phyloP scores from a whole-genome alignment of 2,888 invertebrate species.

The Drosophila glabriapex region DNA sequence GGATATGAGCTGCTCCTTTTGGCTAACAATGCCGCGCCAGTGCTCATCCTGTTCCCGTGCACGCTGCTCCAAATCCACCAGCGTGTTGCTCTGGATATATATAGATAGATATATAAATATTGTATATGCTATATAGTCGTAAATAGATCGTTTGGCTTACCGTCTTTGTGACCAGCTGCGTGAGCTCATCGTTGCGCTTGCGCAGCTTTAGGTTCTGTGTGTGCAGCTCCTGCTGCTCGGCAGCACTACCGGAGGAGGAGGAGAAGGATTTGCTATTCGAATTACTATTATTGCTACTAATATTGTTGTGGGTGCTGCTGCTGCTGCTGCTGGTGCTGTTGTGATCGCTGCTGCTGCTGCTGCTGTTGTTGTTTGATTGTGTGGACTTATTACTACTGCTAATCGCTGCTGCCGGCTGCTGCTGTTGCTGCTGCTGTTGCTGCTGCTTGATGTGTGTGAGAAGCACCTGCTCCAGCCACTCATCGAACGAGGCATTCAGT shows the following conservation, averaged over 20 bases:
- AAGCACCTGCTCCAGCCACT: slow-evolving; percentile 84
- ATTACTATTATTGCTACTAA: slow-evolving; percentile 82
- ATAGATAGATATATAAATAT: background rate
- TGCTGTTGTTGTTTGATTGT: slow-evolving; percentile 79
- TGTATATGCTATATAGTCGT: background rate
- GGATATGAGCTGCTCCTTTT: slow-evolving; percentile 84
- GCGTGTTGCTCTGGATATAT: slow-evolving; percentile 80
- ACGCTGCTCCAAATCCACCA: slow-evolving; percentile 83
- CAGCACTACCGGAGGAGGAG: slow-evolving; percentile 48
- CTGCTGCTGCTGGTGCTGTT: slow-evolving; percentile 67
- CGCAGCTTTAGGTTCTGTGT: slow-evolving; percentile 89
- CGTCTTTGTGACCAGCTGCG: slow-evolving; percentile 91
- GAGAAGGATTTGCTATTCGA: slow-evolving; percentile 70
- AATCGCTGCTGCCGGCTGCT: slow-evolving; percentile 52
- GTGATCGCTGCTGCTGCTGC: slow-evolving; percentile 67
- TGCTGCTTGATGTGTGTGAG: slow-evolving; percentile 81
- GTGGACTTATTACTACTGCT: slow-evolving; percentile 82
- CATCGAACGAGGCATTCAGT: slow-evolving; percentile 82
- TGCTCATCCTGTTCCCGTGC: slow-evolving; percentile 84
- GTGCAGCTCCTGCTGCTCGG: slow-evolving; percentile 85
- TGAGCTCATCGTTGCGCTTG: slow-evolving; percentile 89
- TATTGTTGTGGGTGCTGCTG: slow-evolving; percentile 73
- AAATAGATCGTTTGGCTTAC: slow-evolving; percentile 87
- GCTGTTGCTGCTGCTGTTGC: slow-evolving; percentile 64
- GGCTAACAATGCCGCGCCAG: slow-evolving; percentile 84